These are phyloP conservation scores for Chaenogobius annularis DNA, from an alignment of 2,113 vertebrate species.

Conservation along the genomic window DNA sequence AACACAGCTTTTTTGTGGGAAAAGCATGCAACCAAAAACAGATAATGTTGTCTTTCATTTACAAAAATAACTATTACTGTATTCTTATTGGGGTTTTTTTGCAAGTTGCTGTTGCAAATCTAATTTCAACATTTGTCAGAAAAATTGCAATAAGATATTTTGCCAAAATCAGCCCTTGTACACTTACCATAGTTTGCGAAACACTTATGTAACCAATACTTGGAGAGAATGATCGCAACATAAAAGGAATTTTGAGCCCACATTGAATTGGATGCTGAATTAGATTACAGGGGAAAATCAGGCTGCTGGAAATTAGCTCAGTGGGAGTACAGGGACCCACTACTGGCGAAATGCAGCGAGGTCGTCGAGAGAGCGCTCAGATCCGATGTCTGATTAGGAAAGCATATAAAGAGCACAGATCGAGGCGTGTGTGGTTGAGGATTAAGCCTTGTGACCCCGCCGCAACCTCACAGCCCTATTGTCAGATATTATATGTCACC, in stretches of 20 bases:
- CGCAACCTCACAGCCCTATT: constrained; percentile 38
- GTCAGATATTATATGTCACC: constrained; percentile 46
- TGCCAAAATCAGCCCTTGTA: no score
- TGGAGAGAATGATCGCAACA: constrained; percentile 3
- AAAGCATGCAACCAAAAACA: no score
- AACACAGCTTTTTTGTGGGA: no score
- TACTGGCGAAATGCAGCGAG: constrained; percentile 11
- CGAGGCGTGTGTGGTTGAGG: constrained; percentile 14
- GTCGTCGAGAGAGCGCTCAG: constrained; percentile 22
- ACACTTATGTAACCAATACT: not conserved
- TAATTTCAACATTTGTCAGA: no score
- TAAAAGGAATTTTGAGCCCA: constrained; percentile 5
- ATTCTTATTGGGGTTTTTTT: no score
- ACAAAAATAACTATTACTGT: no score
- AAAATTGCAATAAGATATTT: no score
- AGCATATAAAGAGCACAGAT: constrained; percentile 16
- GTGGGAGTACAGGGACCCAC: constrained; percentile 16
- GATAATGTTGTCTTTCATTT: no score
- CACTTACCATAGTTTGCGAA: no score
- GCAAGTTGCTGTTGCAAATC: no score
- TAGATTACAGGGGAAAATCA: not conserved
- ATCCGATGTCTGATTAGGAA: constrained; percentile 42
- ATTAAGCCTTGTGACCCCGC: constrained; percentile 34
- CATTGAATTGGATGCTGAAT: constrained; percentile 4
- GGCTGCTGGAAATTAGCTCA: constrained; percentile 11